Base-by-base conservation (phyloP, 2,113 vertebrate species). In the western clawed frog (Xenopus tropicalis) region DNA sequence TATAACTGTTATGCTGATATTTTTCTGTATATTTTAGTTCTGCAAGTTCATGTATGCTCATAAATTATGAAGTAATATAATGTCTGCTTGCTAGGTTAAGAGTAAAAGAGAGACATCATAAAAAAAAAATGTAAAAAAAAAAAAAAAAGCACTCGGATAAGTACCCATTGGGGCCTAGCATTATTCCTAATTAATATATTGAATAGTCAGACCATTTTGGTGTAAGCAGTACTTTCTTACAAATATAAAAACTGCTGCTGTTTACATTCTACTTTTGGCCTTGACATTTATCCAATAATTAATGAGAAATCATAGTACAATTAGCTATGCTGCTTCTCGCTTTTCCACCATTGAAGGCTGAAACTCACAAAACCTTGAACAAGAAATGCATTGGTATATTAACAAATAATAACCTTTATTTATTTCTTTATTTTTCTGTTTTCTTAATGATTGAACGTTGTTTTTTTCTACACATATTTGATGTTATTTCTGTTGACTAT, bases 341-440 rank as follows among this genome's bases (percentile, higher is more conserved):
- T 68, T 85, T 16, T 29, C 24, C 81, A 69, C 81, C 43, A 78
- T 82, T 78, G 73, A 81, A 79, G 70, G 73, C 63, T 69, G 80
- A 43, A 83, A 83, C 82, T 69, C 52, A 71, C 62, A 79, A 25
- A 80, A 78, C 70, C 77, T 83, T 79, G 78, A 85, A 65, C 76
- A 70, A 80, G 78, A 81, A 83, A 78, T 12, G 66, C 79, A 81
- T 74, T 74, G 77, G 6, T 85, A 78, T 77, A 82, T 81, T 78
- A 78, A 79, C 80, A 42, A 61, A 25, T 67, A 71, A 62, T 80
- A 71, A 78, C 82, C 87, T 86, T 82, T 77, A 78, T 66, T 71
- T 23, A 61, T 58, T 17, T 25, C 70, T 61, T n/a, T 61, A 66
- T 48, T 37, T 14, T 20, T 43, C 0, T 44, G 3, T 14, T 48